Evolutionary conservation across 2,888 invertebrate genomes (phyloP), one percentile per base, ranked within the genome.

Genomic region (Temnothorax rugatulus): DNA sequence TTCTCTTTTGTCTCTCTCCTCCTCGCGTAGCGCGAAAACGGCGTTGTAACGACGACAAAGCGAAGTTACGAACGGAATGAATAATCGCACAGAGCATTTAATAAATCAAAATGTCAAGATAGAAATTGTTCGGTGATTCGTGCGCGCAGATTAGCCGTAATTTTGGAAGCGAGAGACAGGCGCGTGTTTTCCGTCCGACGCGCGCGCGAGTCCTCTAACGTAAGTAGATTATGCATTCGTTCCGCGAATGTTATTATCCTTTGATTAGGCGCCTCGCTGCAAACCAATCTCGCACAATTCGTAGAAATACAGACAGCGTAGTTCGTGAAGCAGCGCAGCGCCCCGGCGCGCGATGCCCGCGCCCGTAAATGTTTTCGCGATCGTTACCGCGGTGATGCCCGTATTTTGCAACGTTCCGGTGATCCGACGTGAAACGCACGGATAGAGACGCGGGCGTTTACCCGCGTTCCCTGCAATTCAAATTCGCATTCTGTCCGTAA

Each of bases 201-300:
- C 83, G 34, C 9, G 64, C 18, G 21, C 75, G 13, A 64, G 64
- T 64, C 75, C 64, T 50, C 21, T 21, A 29, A 29, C 83, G 21
- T 83, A 88, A 88, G 89, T 85, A 75, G 83, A 88, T 84, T 79
- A 88, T 68, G 66, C 85, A 90, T 90, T 89, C 77, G 83, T 87
- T 86, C 82, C 71, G 79, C 73, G 85, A 77, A 89, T 84, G 83
- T 81, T 68, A 82, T 88, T 86, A 88, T 84, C 76, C 86, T 89
- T 88, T 88, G 90, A 90, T 88, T 88, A 87, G 86, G 44, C 71
- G 68, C 38, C 69, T 82, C 83, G 79, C 61, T 21, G 69, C 69
- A 63, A 79, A 59, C 44, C 79, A 71, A 79, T 79, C 69, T 79
- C 69, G 69, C 21, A 18, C 34, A 79, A 71, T 79, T 79, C 71